These are phyloP conservation scores for Chiloscyllium punctatum DNA, from an alignment of 2,797 vertebrate species.

Conservation along the genomic window DNA sequence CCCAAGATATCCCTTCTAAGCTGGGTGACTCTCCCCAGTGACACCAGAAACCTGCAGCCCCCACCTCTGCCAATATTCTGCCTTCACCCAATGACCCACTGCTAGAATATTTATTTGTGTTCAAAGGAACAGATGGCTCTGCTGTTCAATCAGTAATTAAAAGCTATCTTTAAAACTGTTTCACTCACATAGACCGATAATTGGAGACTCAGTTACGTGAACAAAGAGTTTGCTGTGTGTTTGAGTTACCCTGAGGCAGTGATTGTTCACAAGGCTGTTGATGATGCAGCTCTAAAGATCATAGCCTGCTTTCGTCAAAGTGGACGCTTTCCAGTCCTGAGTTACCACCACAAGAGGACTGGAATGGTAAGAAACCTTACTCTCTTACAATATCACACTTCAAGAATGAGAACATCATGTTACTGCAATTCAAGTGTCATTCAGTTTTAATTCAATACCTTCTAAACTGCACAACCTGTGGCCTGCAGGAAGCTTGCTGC, in stretches of 20 bases:
- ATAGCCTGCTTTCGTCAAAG: constrained; percentile 69
- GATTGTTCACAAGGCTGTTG: constrained; percentile 60
- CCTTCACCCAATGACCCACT: not conserved
- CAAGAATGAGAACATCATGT: not conserved
- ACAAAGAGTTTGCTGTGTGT: constrained; percentile 64
- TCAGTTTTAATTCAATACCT: not conserved
- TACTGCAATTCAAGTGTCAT: not conserved
- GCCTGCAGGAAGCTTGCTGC: not conserved
- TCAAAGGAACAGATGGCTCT: not conserved
- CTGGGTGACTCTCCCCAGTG: not conserved
- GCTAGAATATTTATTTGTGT: not conserved
- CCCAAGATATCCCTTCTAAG: not conserved
- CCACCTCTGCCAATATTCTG: not conserved
- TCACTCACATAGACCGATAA: constrained; percentile 54
- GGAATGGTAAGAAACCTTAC: constrained; percentile 57
- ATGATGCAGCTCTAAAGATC: constrained; percentile 55
- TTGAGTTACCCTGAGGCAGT: constrained; percentile 62
- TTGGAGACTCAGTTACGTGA: constrained; percentile 74
- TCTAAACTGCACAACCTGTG: not conserved
- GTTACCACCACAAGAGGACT: constrained; percentile 67
- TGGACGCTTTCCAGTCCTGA: constrained; percentile 73
- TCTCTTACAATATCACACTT: not conserved
- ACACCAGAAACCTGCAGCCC: not conserved
- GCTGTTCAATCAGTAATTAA: not conserved
- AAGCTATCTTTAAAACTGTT: not conserved